These are phyloP conservation scores for Epirrita christyi DNA, from an alignment of 2,888 invertebrate species.

Conservation along the genomic window DNA sequence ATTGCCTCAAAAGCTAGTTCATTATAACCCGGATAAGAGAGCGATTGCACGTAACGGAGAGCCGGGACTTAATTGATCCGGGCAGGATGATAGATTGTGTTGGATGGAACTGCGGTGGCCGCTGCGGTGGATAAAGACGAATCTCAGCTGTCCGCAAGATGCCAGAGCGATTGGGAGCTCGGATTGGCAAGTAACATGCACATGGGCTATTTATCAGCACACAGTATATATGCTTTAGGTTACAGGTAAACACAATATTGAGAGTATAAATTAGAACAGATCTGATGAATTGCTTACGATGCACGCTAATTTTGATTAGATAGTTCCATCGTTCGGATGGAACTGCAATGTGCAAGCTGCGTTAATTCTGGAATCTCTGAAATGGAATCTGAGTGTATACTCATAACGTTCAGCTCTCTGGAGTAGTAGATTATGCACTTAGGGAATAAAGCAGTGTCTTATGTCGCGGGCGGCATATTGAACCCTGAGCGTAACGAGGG, in stretches of 20 bases:
- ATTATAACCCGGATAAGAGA: slow-evolving; percentile 40
- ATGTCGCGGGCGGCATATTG: no score
- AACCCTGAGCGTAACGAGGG: no score
- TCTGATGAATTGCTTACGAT: no score
- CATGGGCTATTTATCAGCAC: slow-evolving; percentile 6
- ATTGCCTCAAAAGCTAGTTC: no score
- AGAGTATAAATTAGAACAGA: neutral
- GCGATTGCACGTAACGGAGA: slow-evolving; percentile 30
- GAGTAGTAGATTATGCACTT: no score
- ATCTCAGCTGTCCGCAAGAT: slow-evolving; percentile 55
- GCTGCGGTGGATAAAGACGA: slow-evolving; percentile 57
- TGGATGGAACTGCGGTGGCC: slow-evolving; percentile 46
- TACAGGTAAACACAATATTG: slow-evolving; percentile 8
- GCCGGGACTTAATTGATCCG: slow-evolving; percentile 64
- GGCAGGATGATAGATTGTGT: slow-evolving; percentile 66
- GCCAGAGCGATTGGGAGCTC: slow-evolving; percentile 39
- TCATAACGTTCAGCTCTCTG: no score
- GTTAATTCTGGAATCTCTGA: no score
- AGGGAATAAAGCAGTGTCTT: no score
- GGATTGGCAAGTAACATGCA: slow-evolving; percentile 15
- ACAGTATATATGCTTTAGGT: slow-evolving; percentile 2
- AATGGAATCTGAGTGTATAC: no score
- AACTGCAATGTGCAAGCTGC: no score
- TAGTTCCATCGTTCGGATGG: neutral
- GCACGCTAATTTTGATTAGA: no score